phyloP scores from a whole-genome alignment of 2,113 vertebrate species.

The Polypterus senegalus region DNA sequence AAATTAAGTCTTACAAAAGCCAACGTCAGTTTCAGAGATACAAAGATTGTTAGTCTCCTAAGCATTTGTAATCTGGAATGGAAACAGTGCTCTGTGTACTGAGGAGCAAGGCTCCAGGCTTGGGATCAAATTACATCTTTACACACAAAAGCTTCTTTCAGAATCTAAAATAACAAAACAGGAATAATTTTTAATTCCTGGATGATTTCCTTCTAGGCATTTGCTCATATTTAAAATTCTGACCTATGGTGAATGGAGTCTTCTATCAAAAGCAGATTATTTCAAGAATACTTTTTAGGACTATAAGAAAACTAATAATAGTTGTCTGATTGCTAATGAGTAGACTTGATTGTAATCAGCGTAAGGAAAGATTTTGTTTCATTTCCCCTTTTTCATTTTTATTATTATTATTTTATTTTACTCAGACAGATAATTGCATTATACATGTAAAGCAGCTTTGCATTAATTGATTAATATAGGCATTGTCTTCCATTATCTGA shows the following conservation, averaged over 20 bases:
- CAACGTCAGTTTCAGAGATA: constrained; percentile 41
- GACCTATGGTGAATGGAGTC: constrained; percentile 27
- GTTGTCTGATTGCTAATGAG: no score
- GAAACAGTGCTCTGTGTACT: constrained; percentile 45
- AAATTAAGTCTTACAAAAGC: constrained; percentile 44
- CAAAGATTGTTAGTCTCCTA: constrained; percentile 41
- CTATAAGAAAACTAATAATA: no score
- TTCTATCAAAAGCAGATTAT: no score
- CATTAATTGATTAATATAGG: no score
- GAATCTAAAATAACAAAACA: constrained; percentile 52
- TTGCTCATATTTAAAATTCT: constrained; percentile 45
- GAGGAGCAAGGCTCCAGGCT: constrained; percentile 44
- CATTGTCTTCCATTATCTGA: no score
- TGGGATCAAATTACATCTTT: constrained; percentile 45
- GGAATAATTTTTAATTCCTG: constrained; percentile 42
- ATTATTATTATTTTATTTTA: no score
- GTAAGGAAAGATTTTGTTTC: no score
- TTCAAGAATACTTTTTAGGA: no score
- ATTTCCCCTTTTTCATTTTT: no score
- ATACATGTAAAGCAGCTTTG: no score
- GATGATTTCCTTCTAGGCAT: constrained; percentile 38
- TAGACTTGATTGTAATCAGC: no score
- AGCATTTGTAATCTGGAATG: constrained; percentile 40
- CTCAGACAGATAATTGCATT: no score
- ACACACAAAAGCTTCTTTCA: constrained; percentile 68